Evolutionary conservation across 2,888 invertebrate species (phyloP), one percentile per base, ranked within the genome.

Genomic region (Ormyrus nitidulus): DNA sequence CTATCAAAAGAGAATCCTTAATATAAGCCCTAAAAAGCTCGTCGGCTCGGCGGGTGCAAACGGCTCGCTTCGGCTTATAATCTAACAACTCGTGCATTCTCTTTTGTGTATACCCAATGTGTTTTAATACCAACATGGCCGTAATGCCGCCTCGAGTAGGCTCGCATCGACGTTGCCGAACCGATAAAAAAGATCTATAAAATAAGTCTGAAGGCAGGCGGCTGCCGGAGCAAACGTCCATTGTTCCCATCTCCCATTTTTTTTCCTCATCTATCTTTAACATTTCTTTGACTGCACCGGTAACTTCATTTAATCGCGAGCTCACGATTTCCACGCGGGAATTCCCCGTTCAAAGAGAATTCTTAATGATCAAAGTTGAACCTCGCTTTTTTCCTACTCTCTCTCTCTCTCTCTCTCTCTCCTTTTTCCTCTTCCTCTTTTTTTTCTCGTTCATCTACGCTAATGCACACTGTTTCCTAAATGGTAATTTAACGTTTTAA

Each of bases 311-410:
- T 81, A 79, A 81, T 78, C 78, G 81, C 70, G 56, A 59, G 74
- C 61, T 66, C 76, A 49, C 77, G 81, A 81, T 81, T 78, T 78
- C 68, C 66, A 62, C 77, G 59, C 73, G 56, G 61, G 73, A 73
- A 81, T 70, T 64, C 51, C 6, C 56, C 56, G 65, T 51, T 81
- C 81, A 81, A 81, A 81, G 81, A 58, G 81, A 81, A 81, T 79
- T 77, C 81, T 77, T 81, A 81, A 81, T 74, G 81, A 81, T 81
- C 81, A 73, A 81, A 81, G 77, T 81, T 73, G 77, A 81, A 61
- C 70, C 61, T 73, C 62, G 74, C 62, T 68, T 77, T 79, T 79
- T 81, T 81, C 76, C 65, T 56, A 19, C 53, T 56, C 51, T 10
- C 72, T 53, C 44, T 56, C 61, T 56, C 53, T 66, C 61, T 49